A percentile compares a stretch with the other conserved stretches of the same genome.
Conservation (phyloP, 2,888 invertebrate genomes). For the Hipparchia semele region DNA sequence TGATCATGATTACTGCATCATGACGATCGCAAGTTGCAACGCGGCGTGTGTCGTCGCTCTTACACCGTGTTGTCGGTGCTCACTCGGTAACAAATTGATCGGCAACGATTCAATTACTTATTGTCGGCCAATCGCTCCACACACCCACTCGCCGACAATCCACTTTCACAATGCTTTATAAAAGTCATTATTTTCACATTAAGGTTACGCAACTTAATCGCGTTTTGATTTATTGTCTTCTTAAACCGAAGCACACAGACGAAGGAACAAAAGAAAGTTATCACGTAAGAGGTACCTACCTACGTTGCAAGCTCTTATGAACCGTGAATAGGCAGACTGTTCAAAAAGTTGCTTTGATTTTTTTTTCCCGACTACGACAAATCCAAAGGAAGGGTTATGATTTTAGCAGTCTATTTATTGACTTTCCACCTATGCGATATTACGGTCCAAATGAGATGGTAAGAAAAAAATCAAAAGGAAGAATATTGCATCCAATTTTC, state of each 20-base stretch:
- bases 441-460: too few relatives aligned
- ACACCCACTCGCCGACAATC: not conserved
- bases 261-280: not conserved
- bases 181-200: constrained; percentile 10
- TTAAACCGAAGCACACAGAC: not conserved
- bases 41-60: not conserved
- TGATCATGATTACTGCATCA: too few relatives aligned
- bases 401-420: too few relatives aligned
- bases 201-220: constrained; percentile 3
- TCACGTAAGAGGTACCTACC: not conserved
- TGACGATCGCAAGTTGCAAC: too few relatives aligned
- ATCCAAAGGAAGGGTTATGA: too few relatives aligned
- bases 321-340: not conserved
- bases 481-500: too few relatives aligned
- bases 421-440: too few relatives aligned
- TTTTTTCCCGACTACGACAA: too few relatives aligned
- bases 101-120: constrained; percentile 16
- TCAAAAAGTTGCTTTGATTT: too few relatives aligned
- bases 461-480: too few relatives aligned
- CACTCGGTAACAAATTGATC: constrained; percentile 16
- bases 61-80: constrained; percentile 24
- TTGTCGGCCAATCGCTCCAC: not conserved
- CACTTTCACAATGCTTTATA: constrained; percentile 10
- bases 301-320: not conserved
- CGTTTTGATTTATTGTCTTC: constrained; percentile 9